phyloP scores from a whole-genome alignment of 2,797 vertebrate genomes.

The Brachyalestes nurse region DNA sequence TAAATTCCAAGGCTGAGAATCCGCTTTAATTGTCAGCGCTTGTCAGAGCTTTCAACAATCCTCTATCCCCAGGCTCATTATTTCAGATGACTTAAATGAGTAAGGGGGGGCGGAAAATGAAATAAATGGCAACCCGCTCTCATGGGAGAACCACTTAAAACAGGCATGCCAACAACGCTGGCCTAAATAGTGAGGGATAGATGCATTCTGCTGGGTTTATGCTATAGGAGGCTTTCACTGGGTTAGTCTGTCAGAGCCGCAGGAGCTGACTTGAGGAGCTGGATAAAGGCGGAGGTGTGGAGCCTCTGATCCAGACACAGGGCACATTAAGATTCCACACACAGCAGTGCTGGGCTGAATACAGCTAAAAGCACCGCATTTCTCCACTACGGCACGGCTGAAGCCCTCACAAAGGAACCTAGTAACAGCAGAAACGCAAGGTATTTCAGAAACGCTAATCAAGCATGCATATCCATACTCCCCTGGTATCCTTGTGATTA shows the following conservation, averaged over 20 bases:
- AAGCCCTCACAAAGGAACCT: conserved; percentile 3
- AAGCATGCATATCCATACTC: conserved; percentile 25
- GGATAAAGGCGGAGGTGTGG: conserved; percentile 43
- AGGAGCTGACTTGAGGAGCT: conserved; percentile 32
- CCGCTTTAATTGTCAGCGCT: conserved; percentile 77
- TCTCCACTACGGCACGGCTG: conserved; percentile 66
- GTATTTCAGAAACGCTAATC: conserved; percentile 22
- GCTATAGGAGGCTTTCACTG: conserved; percentile 4
- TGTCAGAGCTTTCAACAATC: conserved; percentile 71
- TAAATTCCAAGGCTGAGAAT: conserved; percentile 65
- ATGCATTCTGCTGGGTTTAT: conserved; percentile 21
- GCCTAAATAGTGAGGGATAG: conserved; percentile 12
- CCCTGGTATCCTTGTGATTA: conserved; percentile 8
- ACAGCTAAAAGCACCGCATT: conserved; percentile 70
- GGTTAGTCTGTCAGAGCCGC: conserved; percentile 31
- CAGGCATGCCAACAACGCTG: conserved; percentile 23
- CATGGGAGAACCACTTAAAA: conserved; percentile 33
- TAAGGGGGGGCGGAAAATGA: conserved; percentile 24
- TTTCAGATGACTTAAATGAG: conserved; percentile 66
- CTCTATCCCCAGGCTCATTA: conserved; percentile 67
- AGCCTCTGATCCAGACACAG: conserved; percentile 39
- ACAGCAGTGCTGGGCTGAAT: conserved; percentile 69
- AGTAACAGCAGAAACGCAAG: not conserved
- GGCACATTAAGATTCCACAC: conserved; percentile 73
- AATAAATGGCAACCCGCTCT: conserved; percentile 61